Base-by-base conservation (phyloP, 2,888 invertebrate genomes). In the Euspilapteryx auroguttella region DNA sequence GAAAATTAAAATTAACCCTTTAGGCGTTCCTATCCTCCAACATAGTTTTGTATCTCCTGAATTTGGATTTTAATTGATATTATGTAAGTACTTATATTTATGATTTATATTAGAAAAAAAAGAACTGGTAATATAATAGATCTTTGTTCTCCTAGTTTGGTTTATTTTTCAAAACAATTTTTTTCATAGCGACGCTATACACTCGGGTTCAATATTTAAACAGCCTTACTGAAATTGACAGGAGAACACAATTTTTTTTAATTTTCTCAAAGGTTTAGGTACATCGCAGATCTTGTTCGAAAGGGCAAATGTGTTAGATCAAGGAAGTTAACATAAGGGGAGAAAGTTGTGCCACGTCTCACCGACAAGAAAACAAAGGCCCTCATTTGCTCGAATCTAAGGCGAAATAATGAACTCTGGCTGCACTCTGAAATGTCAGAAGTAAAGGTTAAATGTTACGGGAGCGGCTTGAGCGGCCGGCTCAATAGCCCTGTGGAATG, bases 401-500 rank as follows among this genome's bases (percentile, higher is more conserved):
- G 47, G 56, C 49, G 51, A 57, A 58, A 64, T 69, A 64, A 64
- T 63, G 61, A 59, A 54, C 54, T 17, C 17, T 17, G n/a, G 52
- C 47, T 48, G 48, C 57, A 54, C 58, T 53, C 49, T 54, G 48
- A 65, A 66, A 71, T 66, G 66, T 64, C 63, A 66, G 52, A 63
- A 51, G 58, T 56, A 65, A 66, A 66, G 66, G 65, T 66, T 62
- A 66, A 63, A 66, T 49, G 61, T 62, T 57, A 62, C 40, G 52
- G 50, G 53, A 49, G 53, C 55, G 52, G 37, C 39, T n/a, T n/a
- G 42, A 6, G 27, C 6, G 11, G 40, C 39, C 39, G 37, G 39
- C 40, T 35, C 34, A 34, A 31, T 34, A 28, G 25, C n/a, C n/a
- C n/a, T n/a, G n/a, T n/a, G n/a, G n/a, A n/a, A n/a, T n/a, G n/a